These are phyloP conservation scores for Aptenodytes patagonicus DNA, from an alignment of 2,113 vertebrate genomes.

Conservation along the genomic window DNA sequence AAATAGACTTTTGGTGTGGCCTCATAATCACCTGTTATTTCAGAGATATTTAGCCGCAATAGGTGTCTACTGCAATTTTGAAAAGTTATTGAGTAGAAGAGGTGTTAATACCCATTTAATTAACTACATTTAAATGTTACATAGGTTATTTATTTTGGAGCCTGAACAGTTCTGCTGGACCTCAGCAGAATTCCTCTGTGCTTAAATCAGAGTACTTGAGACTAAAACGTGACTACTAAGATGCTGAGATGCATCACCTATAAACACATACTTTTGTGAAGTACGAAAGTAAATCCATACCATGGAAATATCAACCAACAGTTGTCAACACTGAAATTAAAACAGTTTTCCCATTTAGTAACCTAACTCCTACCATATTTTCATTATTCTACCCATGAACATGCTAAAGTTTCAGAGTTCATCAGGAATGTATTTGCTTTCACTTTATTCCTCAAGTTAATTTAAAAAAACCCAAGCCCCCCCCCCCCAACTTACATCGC, in stretches of 20 bases:
- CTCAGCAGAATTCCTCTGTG: background rate
- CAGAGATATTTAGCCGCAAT: background rate
- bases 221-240: background rate
- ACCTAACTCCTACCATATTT: background rate
- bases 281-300: background rate
- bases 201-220: background rate
- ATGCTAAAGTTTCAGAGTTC: background rate
- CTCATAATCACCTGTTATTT: background rate
- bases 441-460: background rate
- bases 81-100: background rate
- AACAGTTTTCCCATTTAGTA: slow-evolving; percentile 29
- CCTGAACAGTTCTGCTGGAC: background rate
- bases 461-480: background rate
- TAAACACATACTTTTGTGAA: background rate
- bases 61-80: background rate
- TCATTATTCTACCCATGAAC: background rate
- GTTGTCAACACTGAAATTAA: slow-evolving; percentile 35
- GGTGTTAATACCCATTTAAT: background rate
- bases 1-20: background rate
- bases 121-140: background rate
- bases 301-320: background rate
- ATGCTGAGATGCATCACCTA: background rate
- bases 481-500: no score
- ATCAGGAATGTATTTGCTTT: background rate
- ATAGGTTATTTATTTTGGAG: background rate